A percentile compares a stretch with the other conserved stretches of the same genome.
phyloP scores from a whole-genome alignment of 1,140 invertebrate genomes.

The Hycleus phaleratus region DNA sequence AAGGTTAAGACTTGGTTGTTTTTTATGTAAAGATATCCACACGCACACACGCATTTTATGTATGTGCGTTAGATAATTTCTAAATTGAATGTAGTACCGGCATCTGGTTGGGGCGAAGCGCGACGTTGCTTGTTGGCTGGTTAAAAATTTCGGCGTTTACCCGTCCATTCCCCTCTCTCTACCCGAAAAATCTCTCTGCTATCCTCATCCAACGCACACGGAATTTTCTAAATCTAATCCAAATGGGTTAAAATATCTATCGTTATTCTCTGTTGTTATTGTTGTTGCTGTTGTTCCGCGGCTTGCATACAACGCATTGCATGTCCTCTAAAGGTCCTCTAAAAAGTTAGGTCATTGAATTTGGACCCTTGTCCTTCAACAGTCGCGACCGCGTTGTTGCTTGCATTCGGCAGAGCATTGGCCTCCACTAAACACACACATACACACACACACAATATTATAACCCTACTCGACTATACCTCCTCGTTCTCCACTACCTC shows the following conservation, averaged over 20 bases:
- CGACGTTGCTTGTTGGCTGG: not conserved
- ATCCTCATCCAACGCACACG: too few relatives aligned
- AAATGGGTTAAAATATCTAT: too few relatives aligned
- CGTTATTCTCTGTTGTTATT: too few relatives aligned
- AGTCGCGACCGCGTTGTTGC: conserved; percentile 24
- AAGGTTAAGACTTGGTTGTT: conserved; percentile 6
- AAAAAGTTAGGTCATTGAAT: conserved; percentile 37
- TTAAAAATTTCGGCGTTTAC: conserved; percentile 10
- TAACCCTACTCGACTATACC: conserved; percentile 19
- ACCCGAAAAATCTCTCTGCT: too few relatives aligned
- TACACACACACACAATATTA: not conserved
- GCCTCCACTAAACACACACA: conserved; percentile 12
- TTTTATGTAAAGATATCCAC: not conserved
- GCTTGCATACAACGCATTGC: conserved; percentile 24
- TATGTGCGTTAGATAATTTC: conserved; percentile 9
- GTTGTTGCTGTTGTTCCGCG: not conserved
- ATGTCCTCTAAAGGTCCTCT: conserved; percentile 37
- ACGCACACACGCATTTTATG: too few relatives aligned
- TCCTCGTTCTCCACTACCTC: too few relatives aligned
- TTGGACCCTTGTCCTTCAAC: conserved; percentile 35
- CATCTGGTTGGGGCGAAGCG: conserved; percentile 2
- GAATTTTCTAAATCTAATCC: too few relatives aligned
- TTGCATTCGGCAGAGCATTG: conserved; percentile 27
- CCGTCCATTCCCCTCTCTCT: not conserved
- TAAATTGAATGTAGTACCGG: conserved; percentile 13